Evolutionary conservation across 2,113 vertebrate genomes (phyloP).

Genomic region (Nothobranchius furzeri): DNA sequence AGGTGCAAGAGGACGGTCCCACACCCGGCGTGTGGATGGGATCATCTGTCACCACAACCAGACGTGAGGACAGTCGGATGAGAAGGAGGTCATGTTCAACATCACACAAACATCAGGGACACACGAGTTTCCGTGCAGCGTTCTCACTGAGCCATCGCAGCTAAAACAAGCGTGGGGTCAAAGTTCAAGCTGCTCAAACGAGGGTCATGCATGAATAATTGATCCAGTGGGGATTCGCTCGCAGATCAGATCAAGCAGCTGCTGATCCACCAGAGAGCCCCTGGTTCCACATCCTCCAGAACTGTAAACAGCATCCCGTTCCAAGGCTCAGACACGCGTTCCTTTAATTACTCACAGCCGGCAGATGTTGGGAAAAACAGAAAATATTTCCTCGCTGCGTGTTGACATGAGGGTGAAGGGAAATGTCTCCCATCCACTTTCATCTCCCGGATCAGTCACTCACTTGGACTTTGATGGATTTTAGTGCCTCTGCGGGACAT

Average conservation of each 20-base stretch:
- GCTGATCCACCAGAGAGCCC: slow-evolving; percentile 45
- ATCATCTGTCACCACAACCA: slow-evolving; percentile 6
- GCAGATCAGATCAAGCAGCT: slow-evolving; percentile 65
- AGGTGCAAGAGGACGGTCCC: slow-evolving; percentile 47
- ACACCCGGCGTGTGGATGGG: too few species aligned
- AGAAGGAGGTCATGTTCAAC: slow-evolving; percentile 50
- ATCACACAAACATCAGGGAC: slow-evolving; percentile 71
- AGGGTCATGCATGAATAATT: slow-evolving; percentile 76
- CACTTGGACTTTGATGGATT: slow-evolving; percentile 36
- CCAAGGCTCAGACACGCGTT: slow-evolving; percentile 61
- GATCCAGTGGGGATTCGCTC: slow-evolving; percentile 49
- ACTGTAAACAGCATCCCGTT: slow-evolving; percentile 65
- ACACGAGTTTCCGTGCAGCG: slow-evolving; percentile 39
- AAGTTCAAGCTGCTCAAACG: slow-evolving; percentile 63
- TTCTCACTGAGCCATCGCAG: slow-evolving; percentile 63
- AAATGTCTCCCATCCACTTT: slow-evolving; percentile 38
- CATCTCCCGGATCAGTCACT: slow-evolving; percentile 55
- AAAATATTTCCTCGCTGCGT: slow-evolving; percentile 38
- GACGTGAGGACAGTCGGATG: slow-evolving; percentile 13
- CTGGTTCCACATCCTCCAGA: slow-evolving; percentile 44
- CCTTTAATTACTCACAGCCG: slow-evolving; percentile 51
- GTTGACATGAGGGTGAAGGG: slow-evolving; percentile 14
- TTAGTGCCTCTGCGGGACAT: too few species aligned
- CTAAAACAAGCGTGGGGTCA: slow-evolving; percentile 75
- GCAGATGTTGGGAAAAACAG: slow-evolving; percentile 39